Conservation (phyloP, 2,888 invertebrate species). For the Pardosa pseudoannulata region DNA sequence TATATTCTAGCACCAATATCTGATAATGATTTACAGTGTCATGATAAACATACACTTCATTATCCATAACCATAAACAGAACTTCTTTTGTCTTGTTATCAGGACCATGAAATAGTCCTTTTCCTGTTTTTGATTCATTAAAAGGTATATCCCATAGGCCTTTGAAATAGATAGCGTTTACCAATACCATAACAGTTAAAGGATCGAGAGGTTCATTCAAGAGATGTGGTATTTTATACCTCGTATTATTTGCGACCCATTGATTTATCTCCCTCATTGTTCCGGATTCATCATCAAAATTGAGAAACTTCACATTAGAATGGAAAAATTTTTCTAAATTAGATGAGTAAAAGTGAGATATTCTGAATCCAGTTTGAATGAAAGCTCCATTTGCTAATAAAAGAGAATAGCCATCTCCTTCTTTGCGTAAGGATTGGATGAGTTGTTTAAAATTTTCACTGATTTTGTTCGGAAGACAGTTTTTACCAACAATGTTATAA, state of each 20-base stretch:
- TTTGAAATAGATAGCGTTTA: conserved; percentile 93
- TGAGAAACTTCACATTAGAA: conserved; percentile 28
- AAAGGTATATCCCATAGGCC: conserved; percentile 87
- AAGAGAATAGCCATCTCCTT: conserved; percentile 21
- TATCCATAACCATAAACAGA: conserved; percentile 34
- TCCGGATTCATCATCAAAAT: conserved; percentile 37
- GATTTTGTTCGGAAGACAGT: conserved; percentile 25
- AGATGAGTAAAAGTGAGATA: conserved; percentile 28
- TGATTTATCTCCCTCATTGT: conserved; percentile 41
- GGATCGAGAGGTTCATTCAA: conserved; percentile 78
- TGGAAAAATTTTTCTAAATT: conserved; percentile 31
- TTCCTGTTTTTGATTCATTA: conserved; percentile 77
- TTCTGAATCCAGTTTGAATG: conserved; percentile 28
- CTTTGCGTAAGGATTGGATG: conserved; percentile 4
- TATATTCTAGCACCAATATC: conserved; percentile 67
- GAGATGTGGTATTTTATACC: conserved; percentile 33
- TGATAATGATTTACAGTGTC: conserved; percentile 37
- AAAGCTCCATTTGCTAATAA: conserved; percentile 50
- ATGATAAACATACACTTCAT: conserved; percentile 5
- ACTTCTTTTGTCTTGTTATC: conserved; percentile 17
- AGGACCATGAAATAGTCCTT: conserved; percentile 59
- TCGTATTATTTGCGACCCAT: conserved; percentile 52
- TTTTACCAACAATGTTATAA: conserved; percentile 51
- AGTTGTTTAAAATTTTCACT: conserved; percentile 41
- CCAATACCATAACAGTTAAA: conserved; percentile 84